A percentile compares a stretch with the other conserved stretches of the same genome.
Conservation (phyloP, 2,113 vertebrate species). For the Myotis brandtii region DNA sequence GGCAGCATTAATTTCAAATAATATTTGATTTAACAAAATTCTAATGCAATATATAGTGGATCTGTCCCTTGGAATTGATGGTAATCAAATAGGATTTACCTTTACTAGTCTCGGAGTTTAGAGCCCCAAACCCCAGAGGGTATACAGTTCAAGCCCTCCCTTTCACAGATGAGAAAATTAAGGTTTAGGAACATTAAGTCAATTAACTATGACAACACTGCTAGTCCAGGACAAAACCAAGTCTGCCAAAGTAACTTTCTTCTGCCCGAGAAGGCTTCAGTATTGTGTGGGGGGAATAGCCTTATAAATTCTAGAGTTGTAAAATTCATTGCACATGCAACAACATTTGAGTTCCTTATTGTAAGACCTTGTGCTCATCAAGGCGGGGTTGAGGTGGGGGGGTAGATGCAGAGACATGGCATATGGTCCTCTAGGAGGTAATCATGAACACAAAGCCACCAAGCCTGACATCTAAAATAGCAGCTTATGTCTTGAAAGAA, state of each 20-base stretch:
- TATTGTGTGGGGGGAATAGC: neutral
- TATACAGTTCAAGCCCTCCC: neutral
- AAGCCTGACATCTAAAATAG: neutral
- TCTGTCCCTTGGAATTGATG: neutral
- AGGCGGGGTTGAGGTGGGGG: rapidly evolving
- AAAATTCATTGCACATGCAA: neutral
- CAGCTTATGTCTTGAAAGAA: neutral
- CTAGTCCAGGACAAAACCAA: neutral
- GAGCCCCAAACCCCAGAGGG: neutral
- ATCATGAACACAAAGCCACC: neutral
- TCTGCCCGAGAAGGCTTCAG: neutral
- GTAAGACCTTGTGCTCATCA: neutral
- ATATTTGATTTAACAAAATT: constrained; percentile 36
- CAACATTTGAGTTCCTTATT: neutral
- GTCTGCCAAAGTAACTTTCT: neutral
- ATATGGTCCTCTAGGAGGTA: neutral
- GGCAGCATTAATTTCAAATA: neutral
- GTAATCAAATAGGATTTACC: neutral
- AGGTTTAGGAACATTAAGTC: neutral
- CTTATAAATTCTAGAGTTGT: neutral
- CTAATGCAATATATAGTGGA: neutral
- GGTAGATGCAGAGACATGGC: neutral
- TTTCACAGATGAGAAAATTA: neutral
- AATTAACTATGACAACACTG: neutral
- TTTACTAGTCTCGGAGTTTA: neutral